Conservation (phyloP, 2,888 invertebrate species). For the Andrena bucephala region DNA sequence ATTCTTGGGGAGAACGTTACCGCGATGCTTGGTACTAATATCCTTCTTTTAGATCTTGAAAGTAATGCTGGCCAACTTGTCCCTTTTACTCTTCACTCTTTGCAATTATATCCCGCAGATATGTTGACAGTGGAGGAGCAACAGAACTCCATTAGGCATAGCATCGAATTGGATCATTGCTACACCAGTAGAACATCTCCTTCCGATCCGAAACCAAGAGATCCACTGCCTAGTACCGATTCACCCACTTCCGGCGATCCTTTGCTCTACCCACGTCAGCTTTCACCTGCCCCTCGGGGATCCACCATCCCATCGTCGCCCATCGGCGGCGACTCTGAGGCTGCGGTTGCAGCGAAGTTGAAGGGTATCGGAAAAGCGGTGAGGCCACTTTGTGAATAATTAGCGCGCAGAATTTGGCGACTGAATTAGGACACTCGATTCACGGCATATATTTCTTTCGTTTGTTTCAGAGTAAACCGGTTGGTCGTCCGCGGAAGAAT, state of each 20-base stretch:
- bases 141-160: constrained; percentile 86
- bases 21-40: constrained; percentile 83
- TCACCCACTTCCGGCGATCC: constrained; percentile 76
- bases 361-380: constrained; percentile 61
- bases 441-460: background rate
- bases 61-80: too few species aligned
- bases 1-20: constrained; percentile 86
- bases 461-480: constrained; percentile 59
- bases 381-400: background rate
- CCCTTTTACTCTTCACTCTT: background rate
- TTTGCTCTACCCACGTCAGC: constrained; percentile 56
- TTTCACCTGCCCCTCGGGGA: constrained; percentile 42
- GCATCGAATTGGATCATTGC: constrained; percentile 91
- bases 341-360: constrained; percentile 54
- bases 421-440: too few species aligned
- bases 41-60: constrained; percentile 17
- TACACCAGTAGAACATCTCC: constrained; percentile 88
- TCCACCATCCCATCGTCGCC: constrained; percentile 34
- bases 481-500: constrained; percentile 65
- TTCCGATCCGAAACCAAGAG: constrained; percentile 87
- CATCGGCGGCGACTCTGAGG: constrained; percentile 40
- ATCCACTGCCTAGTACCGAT: constrained; percentile 77
- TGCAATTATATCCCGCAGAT: constrained; percentile 74
- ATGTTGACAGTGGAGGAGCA: constrained; percentile 86
- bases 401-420: background rate